Conservation (phyloP, 1,140 invertebrate genomes). For the Dreissena polymorpha region DNA sequence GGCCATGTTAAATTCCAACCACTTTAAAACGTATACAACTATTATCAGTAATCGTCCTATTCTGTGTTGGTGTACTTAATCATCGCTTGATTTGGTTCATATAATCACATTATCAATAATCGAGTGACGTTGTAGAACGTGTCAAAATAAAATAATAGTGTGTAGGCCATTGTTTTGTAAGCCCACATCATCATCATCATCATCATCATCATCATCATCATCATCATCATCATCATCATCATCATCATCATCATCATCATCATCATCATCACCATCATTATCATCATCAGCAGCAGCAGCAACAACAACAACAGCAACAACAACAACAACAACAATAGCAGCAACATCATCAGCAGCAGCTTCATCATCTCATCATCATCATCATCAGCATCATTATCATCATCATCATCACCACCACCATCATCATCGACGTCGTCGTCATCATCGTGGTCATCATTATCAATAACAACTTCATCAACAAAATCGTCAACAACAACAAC, state of each 20-base stretch:
- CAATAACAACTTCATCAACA: conserved; percentile 51
- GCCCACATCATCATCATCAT: conserved; percentile 24
- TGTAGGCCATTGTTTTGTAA: neutral
- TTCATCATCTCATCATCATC: conserved; percentile 43
- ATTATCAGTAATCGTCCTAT: no score
- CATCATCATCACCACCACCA: conserved; percentile 39
- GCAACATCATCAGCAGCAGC: conserved; percentile 50
- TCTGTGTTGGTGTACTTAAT: no score
- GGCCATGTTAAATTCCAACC: no score
- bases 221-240: conserved; percentile 51
- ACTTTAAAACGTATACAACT: no score
- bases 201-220: conserved; percentile 49
- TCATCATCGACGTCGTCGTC: conserved; percentile 45
- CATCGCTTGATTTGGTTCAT: no score
- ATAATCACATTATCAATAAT: no score
- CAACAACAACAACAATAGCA: conserved; percentile 49
- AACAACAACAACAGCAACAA: conserved; percentile 42
- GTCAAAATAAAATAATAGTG: neutral
- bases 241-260: conserved; percentile 54
- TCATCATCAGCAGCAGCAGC: conserved; percentile 39
- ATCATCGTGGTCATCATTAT: conserved; percentile 46
- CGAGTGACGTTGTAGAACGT: no score
- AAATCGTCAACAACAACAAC: conserved; percentile 48
- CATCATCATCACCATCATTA: conserved; percentile 53
- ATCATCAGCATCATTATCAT: conserved; percentile 30